phyloP scores from a whole-genome alignment of 2,113 vertebrate species.

The Macrotis lagotis region DNA sequence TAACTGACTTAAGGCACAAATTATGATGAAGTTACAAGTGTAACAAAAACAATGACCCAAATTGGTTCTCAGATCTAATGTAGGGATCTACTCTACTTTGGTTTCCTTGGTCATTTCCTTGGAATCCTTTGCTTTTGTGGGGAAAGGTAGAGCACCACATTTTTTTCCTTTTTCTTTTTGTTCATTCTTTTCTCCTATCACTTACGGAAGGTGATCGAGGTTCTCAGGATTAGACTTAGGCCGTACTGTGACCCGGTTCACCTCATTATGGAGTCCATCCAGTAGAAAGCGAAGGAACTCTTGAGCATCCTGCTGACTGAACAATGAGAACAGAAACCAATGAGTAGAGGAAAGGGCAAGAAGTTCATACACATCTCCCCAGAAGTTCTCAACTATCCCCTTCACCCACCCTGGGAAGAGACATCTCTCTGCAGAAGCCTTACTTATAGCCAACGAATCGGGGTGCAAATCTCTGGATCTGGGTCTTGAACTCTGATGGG shows the following conservation, averaged over 20 bases:
- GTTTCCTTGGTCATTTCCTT: not conserved
- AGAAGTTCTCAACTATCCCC: accelerated
- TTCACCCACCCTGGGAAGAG: not conserved
- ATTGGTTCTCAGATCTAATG: not conserved
- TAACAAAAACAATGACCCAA: not conserved
- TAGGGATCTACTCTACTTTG: not conserved
- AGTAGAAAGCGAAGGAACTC: slow-evolving; percentile 96
- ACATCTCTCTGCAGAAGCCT: slow-evolving; percentile 66
- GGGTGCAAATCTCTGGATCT: slow-evolving; percentile 95
- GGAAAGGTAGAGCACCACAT: not conserved
- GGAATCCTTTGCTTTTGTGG: not conserved
- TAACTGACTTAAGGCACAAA: not conserved
- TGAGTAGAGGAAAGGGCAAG: not conserved
- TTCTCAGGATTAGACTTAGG: slow-evolving; percentile 84
- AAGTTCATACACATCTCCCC: not conserved
- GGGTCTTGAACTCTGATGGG: slow-evolving; percentile 94
- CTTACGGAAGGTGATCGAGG: slow-evolving; percentile 94
- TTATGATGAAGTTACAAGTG: not conserved
- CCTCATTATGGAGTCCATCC: slow-evolving; percentile 94
- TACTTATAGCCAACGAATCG: slow-evolving; percentile 97
- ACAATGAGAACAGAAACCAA: slow-evolving; percentile 34
- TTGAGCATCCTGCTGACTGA: slow-evolving; percentile 97
- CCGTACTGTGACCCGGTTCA: slow-evolving; percentile 90
- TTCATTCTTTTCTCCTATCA: slow-evolving; percentile 19
- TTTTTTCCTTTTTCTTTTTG: not conserved